Conservation (phyloP, 1,140 invertebrate species). For the Schlechtendalia chinensis region DNA sequence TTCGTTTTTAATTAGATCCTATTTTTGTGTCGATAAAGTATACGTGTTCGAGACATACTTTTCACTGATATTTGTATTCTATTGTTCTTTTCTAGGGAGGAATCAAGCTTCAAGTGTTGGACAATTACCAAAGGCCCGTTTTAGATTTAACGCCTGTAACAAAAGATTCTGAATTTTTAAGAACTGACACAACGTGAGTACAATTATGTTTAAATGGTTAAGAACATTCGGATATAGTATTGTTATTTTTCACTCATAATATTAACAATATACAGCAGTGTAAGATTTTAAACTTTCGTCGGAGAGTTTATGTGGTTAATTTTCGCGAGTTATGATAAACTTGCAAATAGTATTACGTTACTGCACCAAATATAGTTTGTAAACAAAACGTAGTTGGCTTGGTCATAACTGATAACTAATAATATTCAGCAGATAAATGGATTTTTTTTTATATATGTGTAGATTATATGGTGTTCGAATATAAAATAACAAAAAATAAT, state of each 20-base stretch:
- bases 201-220: neutral
- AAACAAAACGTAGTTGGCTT: no score
- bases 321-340: neutral
- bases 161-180: conserved; percentile 73
- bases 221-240: neutral
- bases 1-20: neutral
- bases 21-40: neutral
- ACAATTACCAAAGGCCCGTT: conserved; percentile 75
- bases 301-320: neutral
- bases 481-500: no score
- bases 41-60: neutral
- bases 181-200: conserved; percentile 73
- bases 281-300: neutral
- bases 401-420: no score
- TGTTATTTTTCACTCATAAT: neutral
- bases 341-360: no score
- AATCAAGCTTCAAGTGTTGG: conserved; percentile 79
- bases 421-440: no score
- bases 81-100: conserved; percentile 68
- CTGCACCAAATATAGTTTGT: no score
- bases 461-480: no score
- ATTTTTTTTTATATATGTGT: no score
- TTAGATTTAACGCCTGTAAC: conserved; percentile 80
- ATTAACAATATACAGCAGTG: neutral
- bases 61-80: neutral